Conservation (phyloP, 1,140 invertebrate genomes). For the Drosophila littoralis region DNA sequence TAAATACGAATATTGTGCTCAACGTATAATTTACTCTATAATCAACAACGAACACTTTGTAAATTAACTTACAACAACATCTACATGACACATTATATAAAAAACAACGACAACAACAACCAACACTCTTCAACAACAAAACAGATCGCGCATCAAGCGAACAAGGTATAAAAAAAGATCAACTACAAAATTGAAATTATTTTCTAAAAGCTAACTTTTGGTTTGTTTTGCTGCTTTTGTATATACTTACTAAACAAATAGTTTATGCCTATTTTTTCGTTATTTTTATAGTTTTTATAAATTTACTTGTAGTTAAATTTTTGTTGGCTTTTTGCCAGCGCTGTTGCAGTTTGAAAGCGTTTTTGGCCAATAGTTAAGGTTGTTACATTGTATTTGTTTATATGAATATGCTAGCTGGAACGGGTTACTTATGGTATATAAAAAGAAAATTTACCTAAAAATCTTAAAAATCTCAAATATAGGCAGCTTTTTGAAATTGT, state of each 20-base stretch:
- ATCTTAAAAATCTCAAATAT: constrained; percentile 3
- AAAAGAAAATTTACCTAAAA: not conserved
- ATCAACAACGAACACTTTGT: constrained; percentile 66
- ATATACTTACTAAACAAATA: constrained; percentile 43
- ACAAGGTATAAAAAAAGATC: constrained; percentile 79
- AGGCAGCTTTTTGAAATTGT: constrained; percentile 37
- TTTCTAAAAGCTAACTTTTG: constrained; percentile 58
- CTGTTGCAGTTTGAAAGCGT: constrained; percentile 42
- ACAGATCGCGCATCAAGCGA: constrained; percentile 84
- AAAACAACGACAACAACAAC: constrained; percentile 63
- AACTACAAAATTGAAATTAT: constrained; percentile 62
- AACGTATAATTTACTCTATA: constrained; percentile 50
- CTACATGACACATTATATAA: constrained; percentile 67
- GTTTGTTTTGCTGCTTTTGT: constrained; percentile 61
- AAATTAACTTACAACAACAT: constrained; percentile 70
- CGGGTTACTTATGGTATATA: not conserved
- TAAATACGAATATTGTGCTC: constrained; percentile 56
- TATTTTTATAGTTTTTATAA: constrained; percentile 3
- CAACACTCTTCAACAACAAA: constrained; percentile 59
- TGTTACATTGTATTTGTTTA: constrained; percentile 32
- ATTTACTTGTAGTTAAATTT: constrained; percentile 38
- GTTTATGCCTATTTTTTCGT: not conserved
- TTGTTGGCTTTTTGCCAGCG: constrained; percentile 42
- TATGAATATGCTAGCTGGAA: constrained; percentile 22
- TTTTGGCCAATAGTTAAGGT: constrained; percentile 45